Evolutionary conservation across 2,888 invertebrate species (phyloP), one percentile per base, ranked within the genome.

Genomic region (Dasypolia templi): DNA sequence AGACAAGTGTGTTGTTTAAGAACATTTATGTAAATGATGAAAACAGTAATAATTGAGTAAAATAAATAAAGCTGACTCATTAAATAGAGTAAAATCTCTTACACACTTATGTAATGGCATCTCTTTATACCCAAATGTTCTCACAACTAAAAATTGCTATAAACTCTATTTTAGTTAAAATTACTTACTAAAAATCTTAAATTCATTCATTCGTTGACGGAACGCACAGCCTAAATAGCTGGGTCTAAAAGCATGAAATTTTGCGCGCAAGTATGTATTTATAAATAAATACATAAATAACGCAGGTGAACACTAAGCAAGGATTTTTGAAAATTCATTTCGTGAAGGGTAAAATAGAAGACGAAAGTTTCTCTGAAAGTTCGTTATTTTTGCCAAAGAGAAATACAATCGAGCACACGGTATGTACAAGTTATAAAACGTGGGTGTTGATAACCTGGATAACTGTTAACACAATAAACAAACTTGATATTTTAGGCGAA

Each of bases 391-490:
- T n/a, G 35, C 9, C 59, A 2, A 35, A 17, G 35, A 7, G 4
- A 35, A n/a, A 35, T 59, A 35, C 1, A 9, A 39, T 39, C 39
- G 9, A 9, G 39, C 39, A 39, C 14, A 26, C n/a, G 7, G 7
- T 5, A 29, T 19, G 29, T 46, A 19, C 29, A 46, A 35, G 17
- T 14, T 46, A 17, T 5, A 17, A 39, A 51, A 51, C 3, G 39
- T 55, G 11, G 32, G 32, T 39, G 14, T 67, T 26, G 3, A 14
- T 49, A 35, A 72, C 42, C 11, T 22, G 26, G 17, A 26, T 26
- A 35, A 17, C 22, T 72, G 11, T 29, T 29, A 46, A 46, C 17
- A 42, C 7, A 29, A 59, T 32, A 66, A 77, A n/a, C n/a, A 14
- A 26, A 46, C n/a, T 17, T 62, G 62, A 56, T 35, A 44, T 3